Conservation (phyloP, 2,797 vertebrate species). For the Chaetodon trifasciatus region DNA sequence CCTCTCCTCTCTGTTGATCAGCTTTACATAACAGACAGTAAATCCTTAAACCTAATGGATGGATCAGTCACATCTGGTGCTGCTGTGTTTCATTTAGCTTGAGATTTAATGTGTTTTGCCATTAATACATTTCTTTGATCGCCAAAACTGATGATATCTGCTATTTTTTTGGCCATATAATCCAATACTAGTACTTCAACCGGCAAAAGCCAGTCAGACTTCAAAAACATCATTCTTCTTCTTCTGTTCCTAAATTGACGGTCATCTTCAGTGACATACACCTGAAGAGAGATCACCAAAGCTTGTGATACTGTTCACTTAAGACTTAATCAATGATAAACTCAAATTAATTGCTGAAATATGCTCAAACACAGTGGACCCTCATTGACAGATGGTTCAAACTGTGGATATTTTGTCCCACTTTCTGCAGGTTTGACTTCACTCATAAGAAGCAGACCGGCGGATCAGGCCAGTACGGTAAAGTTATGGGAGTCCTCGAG, state of each 20-base stretch:
- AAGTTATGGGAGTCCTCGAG: constrained; percentile 92
- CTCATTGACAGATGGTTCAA: constrained; percentile 5
- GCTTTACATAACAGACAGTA: not conserved
- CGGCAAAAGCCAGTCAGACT: not conserved
- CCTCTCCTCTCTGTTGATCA: not conserved
- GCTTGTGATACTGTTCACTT: too few relatives aligned
- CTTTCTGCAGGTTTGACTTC: constrained; percentile 91
- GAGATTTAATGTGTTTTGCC: not conserved
- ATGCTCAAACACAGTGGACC: not conserved
- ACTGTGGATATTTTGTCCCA: not conserved
- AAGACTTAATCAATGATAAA: too few relatives aligned
- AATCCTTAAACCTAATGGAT: not conserved
- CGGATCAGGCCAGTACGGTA: constrained; percentile 95
- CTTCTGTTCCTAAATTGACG: not conserved
- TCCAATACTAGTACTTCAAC: not conserved
- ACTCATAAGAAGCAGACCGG: constrained; percentile 97
- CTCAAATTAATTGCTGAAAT: not conserved
- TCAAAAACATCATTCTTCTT: too few relatives aligned
- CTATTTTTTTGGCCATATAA: not conserved
- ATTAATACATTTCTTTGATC: not conserved
- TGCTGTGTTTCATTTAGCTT: not conserved
- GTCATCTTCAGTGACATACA: not conserved
- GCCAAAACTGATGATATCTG: not conserved
- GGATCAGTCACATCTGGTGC: not conserved
- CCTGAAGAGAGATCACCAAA: not conserved